Percentiles rank a stretch among this genome's conserved stretches.
Evolutionary conservation across 2,888 invertebrate species (phyloP).

Genomic region (Druceiella hillmani): DNA sequence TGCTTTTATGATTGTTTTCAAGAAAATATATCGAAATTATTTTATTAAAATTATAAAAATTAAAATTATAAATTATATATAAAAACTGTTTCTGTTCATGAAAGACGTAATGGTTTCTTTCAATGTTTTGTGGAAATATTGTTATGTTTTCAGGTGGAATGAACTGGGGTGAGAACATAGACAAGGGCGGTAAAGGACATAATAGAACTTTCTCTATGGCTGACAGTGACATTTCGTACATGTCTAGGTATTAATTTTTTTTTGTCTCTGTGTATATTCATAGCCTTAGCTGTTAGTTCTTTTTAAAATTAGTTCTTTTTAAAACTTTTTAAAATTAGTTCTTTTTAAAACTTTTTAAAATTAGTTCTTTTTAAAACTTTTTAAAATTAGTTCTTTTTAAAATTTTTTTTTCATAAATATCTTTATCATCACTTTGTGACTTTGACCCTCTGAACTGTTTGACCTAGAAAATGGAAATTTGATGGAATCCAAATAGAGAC

Average conservation of each 20-base stretch:
- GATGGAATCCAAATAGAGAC: no score
- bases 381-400: conserved; percentile 1
- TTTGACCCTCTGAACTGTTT: no score
- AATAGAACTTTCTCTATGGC: conserved; percentile 37
- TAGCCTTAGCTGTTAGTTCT: not conserved
- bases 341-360: not conserved
- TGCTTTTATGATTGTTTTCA: no score
- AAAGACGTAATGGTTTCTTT: no score
- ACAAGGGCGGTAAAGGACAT: conserved; percentile 27
- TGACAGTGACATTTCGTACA: conserved; percentile 44
- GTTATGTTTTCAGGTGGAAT: conserved; percentile 33
- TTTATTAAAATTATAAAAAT: no score
- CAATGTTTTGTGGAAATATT: no score
- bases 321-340: not conserved
- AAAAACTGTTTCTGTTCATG: no score
- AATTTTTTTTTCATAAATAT: not conserved
- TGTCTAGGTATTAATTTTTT: conserved; percentile 35
- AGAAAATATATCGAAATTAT: no score
- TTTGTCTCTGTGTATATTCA: not conserved
- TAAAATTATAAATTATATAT: no score
- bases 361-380: not conserved
- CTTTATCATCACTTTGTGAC: not conserved
- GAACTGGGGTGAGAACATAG: conserved; percentile 41
- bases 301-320: not conserved
- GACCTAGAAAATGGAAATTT: no score